phyloP scores from a whole-genome alignment of 1,140 invertebrate genomes.

The Caligus rogercresseyi region DNA sequence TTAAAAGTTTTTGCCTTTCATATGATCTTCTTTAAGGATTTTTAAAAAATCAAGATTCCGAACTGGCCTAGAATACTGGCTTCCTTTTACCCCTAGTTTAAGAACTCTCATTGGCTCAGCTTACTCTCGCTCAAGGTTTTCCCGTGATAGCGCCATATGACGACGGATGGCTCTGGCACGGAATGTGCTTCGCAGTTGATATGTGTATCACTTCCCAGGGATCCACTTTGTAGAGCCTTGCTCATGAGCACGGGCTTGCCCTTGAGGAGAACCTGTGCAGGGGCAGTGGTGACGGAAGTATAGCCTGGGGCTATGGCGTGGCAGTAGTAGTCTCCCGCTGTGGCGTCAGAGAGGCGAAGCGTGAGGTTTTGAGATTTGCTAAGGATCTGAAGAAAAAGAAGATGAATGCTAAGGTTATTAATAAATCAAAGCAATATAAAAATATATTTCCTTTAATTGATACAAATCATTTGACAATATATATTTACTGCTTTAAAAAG shows the following conservation, averaged over 20 bases:
- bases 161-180: neutral
- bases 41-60: too few relatives aligned
- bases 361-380: conserved; percentile 3
- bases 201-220: neutral
- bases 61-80: too few relatives aligned
- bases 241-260: neutral
- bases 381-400: neutral
- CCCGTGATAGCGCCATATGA: conserved; percentile 8
- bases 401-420: too few relatives aligned
- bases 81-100: too few relatives aligned
- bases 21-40: too few relatives aligned
- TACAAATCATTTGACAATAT: too few relatives aligned
- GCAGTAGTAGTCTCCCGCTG: conserved; percentile 6
- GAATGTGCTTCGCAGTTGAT: conserved; percentile 10
- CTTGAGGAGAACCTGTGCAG: conserved; percentile 6
- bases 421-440: too few relatives aligned
- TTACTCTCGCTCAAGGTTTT: conserved; percentile 3
- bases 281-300: neutral
- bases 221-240: neutral
- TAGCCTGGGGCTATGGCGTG: conserved; percentile 3
- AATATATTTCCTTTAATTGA: too few relatives aligned
- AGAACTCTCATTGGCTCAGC: neutral
- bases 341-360: neutral
- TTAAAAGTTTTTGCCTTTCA: too few relatives aligned
- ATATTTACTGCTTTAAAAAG: too few relatives aligned